These are phyloP conservation scores for Microtus oregoni DNA, from an alignment of 2,113 vertebrate species.

Conservation along the genomic window DNA sequence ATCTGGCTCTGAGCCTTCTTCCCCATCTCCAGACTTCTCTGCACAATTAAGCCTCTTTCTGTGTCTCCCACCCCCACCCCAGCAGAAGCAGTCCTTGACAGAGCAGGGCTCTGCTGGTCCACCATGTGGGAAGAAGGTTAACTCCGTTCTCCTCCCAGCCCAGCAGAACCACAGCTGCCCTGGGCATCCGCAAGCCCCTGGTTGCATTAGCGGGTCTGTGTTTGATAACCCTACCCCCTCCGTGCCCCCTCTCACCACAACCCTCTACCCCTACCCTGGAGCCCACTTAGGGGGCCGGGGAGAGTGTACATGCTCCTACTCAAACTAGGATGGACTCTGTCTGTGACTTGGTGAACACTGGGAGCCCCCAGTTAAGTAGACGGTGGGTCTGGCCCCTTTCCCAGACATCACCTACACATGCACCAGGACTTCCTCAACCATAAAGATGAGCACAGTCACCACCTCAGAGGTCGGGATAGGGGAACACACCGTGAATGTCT, in stretches of 20 bases:
- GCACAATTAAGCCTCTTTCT: neutral
- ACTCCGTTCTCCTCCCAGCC: neutral
- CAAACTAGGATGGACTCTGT: neutral
- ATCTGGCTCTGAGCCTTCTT: neutral
- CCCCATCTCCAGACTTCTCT: neutral
- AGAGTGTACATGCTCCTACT: neutral
- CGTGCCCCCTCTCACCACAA: no score
- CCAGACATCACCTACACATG: neutral
- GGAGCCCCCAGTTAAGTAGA: rapidly evolving
- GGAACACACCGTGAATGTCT: rapidly evolving
- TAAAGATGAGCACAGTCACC: neutral
- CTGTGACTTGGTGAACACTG: neutral
- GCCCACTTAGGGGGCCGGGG: neutral
- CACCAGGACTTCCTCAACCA: neutral
- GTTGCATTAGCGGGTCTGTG: rapidly evolving
- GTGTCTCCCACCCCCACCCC: neutral
- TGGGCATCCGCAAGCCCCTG: neutral
- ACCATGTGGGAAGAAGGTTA: neutral
- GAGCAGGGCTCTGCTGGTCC: neutral
- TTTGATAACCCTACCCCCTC: neutral
- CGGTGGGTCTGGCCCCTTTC: rapidly evolving
- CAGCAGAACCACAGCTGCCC: neutral
- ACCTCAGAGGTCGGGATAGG: neutral
- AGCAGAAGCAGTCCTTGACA: neutral
- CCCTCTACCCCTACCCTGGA: neutral